Evolutionary conservation across 2,797 vertebrate genomes (phyloP).

Genomic region (Phylloscopus collybita): DNA sequence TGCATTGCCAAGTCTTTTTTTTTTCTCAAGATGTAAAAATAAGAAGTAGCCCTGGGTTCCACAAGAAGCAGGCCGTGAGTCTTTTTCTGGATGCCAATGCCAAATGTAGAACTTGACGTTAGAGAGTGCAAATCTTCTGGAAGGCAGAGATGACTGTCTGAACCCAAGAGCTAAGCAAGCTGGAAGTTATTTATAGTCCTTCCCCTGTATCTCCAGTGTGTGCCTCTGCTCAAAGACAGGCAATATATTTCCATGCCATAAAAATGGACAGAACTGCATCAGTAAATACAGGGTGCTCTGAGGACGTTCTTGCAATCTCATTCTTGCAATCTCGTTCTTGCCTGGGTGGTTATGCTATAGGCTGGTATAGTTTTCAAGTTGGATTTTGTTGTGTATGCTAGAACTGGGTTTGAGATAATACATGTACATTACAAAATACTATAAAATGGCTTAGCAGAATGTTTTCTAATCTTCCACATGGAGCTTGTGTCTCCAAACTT

Average conservation of each 20-base stretch:
- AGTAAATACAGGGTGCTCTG: accelerated
- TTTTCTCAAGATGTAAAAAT: background rate
- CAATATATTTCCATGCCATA: background rate
- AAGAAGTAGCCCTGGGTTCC: background rate
- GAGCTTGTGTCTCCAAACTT: background rate
- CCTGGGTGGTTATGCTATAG: background rate
- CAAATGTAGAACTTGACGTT: background rate
- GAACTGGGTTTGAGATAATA: background rate
- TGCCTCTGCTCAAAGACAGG: background rate
- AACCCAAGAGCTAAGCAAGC: background rate
- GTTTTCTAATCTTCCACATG: background rate
- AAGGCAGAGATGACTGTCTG: background rate
- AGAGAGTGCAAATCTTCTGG: background rate
- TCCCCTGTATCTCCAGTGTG: background rate
- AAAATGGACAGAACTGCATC: background rate
- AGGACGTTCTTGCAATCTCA: background rate
- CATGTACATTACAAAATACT: background rate
- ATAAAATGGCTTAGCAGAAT: background rate
- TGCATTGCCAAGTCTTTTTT: background rate
- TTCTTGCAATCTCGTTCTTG: background rate
- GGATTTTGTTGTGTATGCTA: background rate
- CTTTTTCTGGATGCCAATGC: background rate
- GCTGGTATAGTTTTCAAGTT: background rate
- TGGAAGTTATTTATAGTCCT: background rate
- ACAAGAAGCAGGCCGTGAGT: background rate